These are phyloP conservation scores for Pocillopora grandis DNA, from an alignment of 92 coral and sea anemone genomes.

Conservation along the genomic window DNA sequence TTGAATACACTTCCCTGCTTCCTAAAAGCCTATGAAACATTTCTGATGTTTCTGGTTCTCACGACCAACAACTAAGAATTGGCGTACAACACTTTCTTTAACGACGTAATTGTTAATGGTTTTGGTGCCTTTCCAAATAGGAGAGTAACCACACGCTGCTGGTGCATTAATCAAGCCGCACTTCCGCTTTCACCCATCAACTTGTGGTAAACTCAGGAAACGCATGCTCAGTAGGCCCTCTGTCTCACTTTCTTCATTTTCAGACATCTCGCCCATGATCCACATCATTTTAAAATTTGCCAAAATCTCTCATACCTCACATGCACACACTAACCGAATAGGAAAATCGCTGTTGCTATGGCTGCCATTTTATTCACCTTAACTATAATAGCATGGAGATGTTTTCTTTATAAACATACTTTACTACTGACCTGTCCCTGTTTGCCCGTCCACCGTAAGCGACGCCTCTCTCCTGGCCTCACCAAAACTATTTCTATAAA, in stretches of 20 bases:
- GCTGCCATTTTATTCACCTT: no score
- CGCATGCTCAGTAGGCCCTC: not conserved
- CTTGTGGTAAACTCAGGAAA: not conserved
- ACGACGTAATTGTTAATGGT: no score
- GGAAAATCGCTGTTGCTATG: no score
- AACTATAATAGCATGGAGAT: not conserved
- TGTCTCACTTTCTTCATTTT: not conserved
- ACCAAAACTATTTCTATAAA: slow-evolving; percentile 51
- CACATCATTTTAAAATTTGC: no score
- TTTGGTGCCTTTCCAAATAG: no score
- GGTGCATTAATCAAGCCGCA: not conserved
- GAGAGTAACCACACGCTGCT: not conserved
- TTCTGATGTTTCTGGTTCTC: not conserved
- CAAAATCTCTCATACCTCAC: no score
- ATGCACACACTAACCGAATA: no score
- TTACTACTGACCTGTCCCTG: slow-evolving; percentile 53
- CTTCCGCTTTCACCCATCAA: not conserved
- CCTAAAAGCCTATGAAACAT: not conserved
- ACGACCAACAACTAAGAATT: no score
- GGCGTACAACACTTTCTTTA: no score
- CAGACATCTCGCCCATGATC: no score
- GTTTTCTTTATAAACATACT: not conserved
- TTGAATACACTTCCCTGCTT: not conserved
- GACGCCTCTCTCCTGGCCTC: slow-evolving; percentile 42
- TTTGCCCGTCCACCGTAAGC: slow-evolving; percentile 70